Percentiles rank a stretch among this genome's conserved stretches.
Conservation (phyloP, 1,140 invertebrate genomes). For the Psix sp. region DNA sequence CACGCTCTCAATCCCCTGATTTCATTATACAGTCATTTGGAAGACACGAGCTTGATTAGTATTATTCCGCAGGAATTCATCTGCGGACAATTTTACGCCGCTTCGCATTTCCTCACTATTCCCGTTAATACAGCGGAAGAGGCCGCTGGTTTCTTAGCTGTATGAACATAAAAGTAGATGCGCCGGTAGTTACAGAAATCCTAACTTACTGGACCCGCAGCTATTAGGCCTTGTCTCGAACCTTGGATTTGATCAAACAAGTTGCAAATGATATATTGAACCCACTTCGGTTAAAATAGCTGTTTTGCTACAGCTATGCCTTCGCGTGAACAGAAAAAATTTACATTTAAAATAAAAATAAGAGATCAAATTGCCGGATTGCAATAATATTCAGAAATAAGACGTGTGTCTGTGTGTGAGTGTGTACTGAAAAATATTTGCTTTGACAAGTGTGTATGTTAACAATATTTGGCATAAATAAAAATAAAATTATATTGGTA, state of each 20-base stretch:
- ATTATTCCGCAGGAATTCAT: slow-evolving; percentile 33
- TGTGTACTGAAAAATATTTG: too few species aligned
- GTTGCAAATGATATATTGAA: slow-evolving; percentile 35
- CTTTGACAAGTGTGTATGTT: too few species aligned
- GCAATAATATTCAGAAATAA: too few species aligned
- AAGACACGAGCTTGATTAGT: slow-evolving; percentile 17
- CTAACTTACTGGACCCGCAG: slow-evolving; percentile 62
- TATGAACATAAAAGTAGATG: slow-evolving; percentile 58
- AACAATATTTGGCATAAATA: too few species aligned
- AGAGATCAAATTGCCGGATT: too few species aligned
- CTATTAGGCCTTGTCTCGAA: slow-evolving; percentile 32
- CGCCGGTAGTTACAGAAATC: slow-evolving; percentile 69
- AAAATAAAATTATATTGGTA: too few species aligned
- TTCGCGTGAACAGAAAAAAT: neutral
- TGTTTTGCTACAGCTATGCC: neutral
- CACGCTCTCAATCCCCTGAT: slow-evolving; percentile 28
- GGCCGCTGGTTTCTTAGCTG: slow-evolving; percentile 61
- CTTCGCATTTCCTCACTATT: slow-evolving; percentile 63
- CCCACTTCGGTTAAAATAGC: neutral
- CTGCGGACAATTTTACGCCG: slow-evolving; percentile 51
- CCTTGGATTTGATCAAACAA: slow-evolving; percentile 40
- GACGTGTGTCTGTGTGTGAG: too few species aligned
- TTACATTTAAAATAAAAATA: too few species aligned
- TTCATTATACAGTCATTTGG: slow-evolving; percentile 23
- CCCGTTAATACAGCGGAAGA: slow-evolving; percentile 67